Percentiles rank a stretch among this genome's conserved stretches.
These are phyloP conservation scores for Tringa solitaria DNA, from an alignment of 2,113 vertebrate genomes.

Conservation along the genomic window DNA sequence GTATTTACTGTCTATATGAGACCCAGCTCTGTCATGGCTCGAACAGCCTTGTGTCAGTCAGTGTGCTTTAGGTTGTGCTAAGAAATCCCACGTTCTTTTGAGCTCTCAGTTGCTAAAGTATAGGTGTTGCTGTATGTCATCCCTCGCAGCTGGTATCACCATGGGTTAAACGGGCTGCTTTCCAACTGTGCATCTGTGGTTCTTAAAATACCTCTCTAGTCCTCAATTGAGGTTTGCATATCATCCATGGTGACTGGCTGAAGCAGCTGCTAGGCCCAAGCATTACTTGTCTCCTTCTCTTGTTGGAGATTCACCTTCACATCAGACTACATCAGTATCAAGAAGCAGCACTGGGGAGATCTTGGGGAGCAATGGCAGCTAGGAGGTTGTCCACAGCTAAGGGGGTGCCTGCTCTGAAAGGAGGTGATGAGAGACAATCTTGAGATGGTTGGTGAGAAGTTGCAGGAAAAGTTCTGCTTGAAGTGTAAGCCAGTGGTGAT, in stretches of 20 bases:
- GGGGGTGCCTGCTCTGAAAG: background rate
- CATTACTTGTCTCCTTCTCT: background rate
- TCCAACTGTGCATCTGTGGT: background rate
- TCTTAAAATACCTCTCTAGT: conserved; percentile 35
- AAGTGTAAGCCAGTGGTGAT: background rate
- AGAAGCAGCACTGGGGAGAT: background rate
- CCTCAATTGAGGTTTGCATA: background rate
- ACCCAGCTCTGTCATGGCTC: background rate
- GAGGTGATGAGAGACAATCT: background rate
- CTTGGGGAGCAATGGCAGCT: background rate
- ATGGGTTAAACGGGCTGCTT: background rate
- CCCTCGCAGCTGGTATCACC: background rate
- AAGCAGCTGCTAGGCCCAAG: conserved; percentile 47
- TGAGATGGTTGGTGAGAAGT: background rate
- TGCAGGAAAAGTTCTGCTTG: background rate
- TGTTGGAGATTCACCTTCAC: background rate
- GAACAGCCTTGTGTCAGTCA: background rate
- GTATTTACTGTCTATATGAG: background rate
- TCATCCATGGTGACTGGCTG: conserved; percentile 40
- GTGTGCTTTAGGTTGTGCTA: background rate
- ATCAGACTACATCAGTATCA: background rate
- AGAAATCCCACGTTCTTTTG: background rate
- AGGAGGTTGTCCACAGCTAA: background rate
- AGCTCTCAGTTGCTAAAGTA: background rate
- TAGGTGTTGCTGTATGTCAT: background rate